phyloP scores from a whole-genome alignment of 2,113 vertebrate species.

The Malurus alboscapulatus region DNA sequence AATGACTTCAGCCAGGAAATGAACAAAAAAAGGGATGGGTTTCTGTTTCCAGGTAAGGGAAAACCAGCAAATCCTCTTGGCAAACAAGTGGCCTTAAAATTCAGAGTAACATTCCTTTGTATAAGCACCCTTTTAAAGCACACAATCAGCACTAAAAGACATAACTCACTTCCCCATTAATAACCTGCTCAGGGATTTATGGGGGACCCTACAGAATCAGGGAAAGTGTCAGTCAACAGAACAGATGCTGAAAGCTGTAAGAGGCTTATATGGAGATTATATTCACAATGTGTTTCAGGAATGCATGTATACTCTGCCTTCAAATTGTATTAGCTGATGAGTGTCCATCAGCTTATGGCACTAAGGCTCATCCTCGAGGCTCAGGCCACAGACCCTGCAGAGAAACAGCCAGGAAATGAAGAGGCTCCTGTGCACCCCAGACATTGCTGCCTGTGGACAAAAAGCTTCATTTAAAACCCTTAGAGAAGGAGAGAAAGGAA shows the following conservation, averaged over 20 bases:
- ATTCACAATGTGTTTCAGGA: constrained; percentile 9
- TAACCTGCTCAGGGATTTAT: not conserved
- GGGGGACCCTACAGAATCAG: not conserved
- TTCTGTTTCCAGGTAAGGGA: not conserved
- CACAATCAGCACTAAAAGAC: not conserved
- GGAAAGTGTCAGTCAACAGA: constrained; percentile 14
- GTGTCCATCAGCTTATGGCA: constrained; percentile 12
- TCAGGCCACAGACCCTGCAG: not conserved
- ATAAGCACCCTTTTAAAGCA: not conserved
- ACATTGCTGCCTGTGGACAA: not conserved
- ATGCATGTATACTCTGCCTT: not conserved
- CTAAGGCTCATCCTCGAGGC: not conserved
- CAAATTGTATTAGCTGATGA: constrained; percentile 37
- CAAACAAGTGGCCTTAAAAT: not conserved
- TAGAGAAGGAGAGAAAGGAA: not conserved
- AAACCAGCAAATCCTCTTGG: not conserved
- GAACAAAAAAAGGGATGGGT: not conserved
- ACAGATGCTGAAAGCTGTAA: constrained; percentile 31
- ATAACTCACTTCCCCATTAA: not conserved
- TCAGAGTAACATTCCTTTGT: not conserved
- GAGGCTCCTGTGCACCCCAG: not conserved
- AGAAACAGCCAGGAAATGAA: not conserved
- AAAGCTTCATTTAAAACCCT: not conserved
- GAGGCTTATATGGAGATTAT: constrained; percentile 25
- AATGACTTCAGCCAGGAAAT: not conserved